Evolutionary conservation across 2,113 vertebrate genomes (phyloP), one percentile per base, ranked within the genome.

Genomic region (Tragelaphus buxtoni): DNA sequence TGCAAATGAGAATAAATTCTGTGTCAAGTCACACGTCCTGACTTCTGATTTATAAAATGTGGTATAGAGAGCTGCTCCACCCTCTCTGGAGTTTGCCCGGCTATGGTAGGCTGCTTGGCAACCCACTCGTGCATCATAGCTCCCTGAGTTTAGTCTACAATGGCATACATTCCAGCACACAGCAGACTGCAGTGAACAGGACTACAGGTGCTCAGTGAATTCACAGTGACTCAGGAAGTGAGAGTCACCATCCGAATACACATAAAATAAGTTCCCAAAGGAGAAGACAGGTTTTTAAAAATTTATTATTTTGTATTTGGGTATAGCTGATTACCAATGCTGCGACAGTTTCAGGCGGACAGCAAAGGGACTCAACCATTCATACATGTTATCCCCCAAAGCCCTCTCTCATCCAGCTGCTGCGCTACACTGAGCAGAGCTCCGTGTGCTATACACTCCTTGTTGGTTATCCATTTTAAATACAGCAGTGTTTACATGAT

Each of bases 1-100:
- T 90, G 14, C 20, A 95, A 82, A 86, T 42, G 81, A 94, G 49
- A 89, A 87, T 69, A 74, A 88, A 49, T 85, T 32, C 45, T 26
- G 39, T 69, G 74, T 90, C 30, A 87, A 90, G 56, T 47, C 65
- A 42, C 79, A 61, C 0, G 4, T 10, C 30, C 35, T 1, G 51
- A 55, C 32, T 61, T 22, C 45, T 45, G 7, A 7, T 77, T 81
- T 90, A 56, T 39, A 47, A 87, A 10, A 11, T 26, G 32, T 17
- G 32, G 26, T 32, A 26, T 1, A 51, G 35, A 80, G 0, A 63
- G 60, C 28, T 74, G 28, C 49, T 26, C 3, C 17, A 2, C 26
- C 2, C 24, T 85, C 13, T 49, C 4, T 13, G 4, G 9, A 58
- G 30, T n/a, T 51, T 18, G 32, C 35, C n/a, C 49, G 35, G 63